Percentiles rank a stretch among this genome's conserved stretches.
Conservation (phyloP, 2,888 invertebrate species). For the Byasa hedistus region DNA sequence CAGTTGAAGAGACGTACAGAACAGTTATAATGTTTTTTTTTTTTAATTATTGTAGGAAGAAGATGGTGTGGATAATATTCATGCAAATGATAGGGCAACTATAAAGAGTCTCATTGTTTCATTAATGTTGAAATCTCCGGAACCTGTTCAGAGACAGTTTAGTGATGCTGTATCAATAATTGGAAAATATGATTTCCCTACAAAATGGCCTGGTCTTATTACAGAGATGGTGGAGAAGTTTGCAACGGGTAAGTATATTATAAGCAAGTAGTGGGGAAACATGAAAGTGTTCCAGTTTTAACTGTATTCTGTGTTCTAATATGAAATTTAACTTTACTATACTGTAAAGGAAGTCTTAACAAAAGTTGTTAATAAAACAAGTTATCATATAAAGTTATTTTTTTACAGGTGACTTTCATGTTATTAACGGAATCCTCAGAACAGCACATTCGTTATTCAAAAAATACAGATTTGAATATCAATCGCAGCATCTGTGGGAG, state of each 20-base stretch:
- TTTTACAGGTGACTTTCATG: constrained; percentile 90
- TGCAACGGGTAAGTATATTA: constrained; percentile 79
- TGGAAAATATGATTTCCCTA: constrained; percentile 97
- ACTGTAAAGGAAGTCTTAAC: background rate
- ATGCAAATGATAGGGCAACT: constrained; percentile 86
- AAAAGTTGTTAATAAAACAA: background rate
- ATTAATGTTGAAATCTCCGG: constrained; percentile 95
- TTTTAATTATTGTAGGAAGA: constrained; percentile 66
- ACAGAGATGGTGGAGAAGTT: constrained; percentile 96
- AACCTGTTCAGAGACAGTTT: constrained; percentile 94
- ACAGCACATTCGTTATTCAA: constrained; percentile 98
- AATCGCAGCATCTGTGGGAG: constrained; percentile 95
- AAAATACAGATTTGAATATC: constrained; percentile 96
- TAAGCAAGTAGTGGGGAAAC: background rate
- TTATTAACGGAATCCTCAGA: constrained; percentile 95
- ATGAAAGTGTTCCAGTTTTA: background rate
- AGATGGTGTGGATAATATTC: constrained; percentile 89
- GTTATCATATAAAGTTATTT: constrained; percentile 6
- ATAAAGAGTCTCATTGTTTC: constrained; percentile 93
- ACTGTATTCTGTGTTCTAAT: background rate
- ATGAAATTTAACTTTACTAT: too few species aligned
- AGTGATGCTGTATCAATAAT: constrained; percentile 98
- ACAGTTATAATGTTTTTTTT: background rate
- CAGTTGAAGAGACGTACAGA: too few species aligned
- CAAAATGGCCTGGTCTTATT: constrained; percentile 96